Evolutionary conservation across 2,888 invertebrate species (phyloP).

Genomic region (Onchidella celtica): DNA sequence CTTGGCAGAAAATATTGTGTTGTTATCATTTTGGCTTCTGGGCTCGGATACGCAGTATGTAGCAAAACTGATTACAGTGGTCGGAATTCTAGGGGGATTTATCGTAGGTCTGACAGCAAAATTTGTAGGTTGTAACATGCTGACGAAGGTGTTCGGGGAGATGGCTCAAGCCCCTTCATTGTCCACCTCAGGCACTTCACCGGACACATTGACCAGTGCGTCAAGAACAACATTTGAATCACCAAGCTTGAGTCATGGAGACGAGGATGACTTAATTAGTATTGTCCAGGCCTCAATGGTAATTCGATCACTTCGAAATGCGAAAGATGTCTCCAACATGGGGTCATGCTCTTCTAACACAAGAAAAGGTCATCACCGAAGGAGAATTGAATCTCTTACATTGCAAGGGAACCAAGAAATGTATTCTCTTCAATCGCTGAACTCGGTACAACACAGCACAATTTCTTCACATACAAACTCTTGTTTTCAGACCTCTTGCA

Average conservation of each 20-base stretch:
- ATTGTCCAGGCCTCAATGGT: not conserved
- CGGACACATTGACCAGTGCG: not conserved
- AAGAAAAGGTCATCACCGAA: too few species aligned
- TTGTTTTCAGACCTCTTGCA: too few species aligned
- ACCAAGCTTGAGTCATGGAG: not conserved
- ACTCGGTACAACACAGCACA: too few species aligned
- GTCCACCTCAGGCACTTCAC: not conserved
- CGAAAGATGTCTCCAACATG: not conserved
- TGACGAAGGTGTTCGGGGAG: not conserved
- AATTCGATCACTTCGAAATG: not conserved
- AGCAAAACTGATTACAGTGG: constrained; percentile 61
- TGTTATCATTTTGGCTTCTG: constrained; percentile 70
- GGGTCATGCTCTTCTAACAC: not conserved
- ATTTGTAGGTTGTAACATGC: constrained; percentile 47
- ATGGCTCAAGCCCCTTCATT: not conserved
- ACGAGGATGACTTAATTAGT: constrained; percentile 4
- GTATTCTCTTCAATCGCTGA: too few species aligned
- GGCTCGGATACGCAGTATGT: constrained; percentile 57
- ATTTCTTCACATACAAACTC: too few species aligned
- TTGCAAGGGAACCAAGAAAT: too few species aligned
- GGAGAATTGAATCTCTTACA: too few species aligned
- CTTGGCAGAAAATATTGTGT: constrained; percentile 66
- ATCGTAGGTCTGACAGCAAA: constrained; percentile 66
- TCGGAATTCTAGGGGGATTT: constrained; percentile 61
- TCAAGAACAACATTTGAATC: not conserved